phyloP scores from a whole-genome alignment of 2,797 vertebrate species.

The Chaenodraco wilsoni region DNA sequence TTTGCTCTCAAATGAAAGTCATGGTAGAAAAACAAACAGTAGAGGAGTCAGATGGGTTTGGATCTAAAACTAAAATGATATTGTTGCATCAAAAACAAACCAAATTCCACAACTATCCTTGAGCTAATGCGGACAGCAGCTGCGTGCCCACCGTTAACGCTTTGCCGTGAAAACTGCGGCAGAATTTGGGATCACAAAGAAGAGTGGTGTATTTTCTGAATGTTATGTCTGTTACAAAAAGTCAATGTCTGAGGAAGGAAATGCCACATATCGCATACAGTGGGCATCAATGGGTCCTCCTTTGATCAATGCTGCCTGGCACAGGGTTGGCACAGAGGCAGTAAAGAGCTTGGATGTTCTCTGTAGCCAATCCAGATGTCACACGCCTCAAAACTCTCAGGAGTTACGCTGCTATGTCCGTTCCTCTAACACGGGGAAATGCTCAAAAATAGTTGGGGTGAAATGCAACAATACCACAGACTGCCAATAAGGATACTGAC shows the following conservation, averaged over 20 bases:
- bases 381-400: constrained; percentile 60
- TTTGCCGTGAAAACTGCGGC: constrained; percentile 35
- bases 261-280: constrained; percentile 86
- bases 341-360: constrained; percentile 87
- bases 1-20: constrained; percentile 50
- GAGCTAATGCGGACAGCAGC: constrained; percentile 71
- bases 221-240: constrained; percentile 58
- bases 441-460: constrained; percentile 80
- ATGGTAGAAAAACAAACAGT: constrained; percentile 35
- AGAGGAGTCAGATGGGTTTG: constrained; percentile 40
- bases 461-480: constrained; percentile 59
- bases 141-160: constrained; percentile 28
- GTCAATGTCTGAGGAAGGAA: constrained; percentile 39
- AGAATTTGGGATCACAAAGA: constrained; percentile 59
- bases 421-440: constrained; percentile 21
- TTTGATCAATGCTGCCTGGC: constrained; percentile 82
- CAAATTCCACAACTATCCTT: constrained; percentile 73
- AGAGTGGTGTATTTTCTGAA: constrained; percentile 55
- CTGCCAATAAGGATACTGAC: constrained; percentile 39
- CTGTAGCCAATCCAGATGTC: constrained; percentile 78
- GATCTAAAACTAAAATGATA: constrained; percentile 53
- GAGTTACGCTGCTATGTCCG: constrained; percentile 59
- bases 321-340: constrained; percentile 82
- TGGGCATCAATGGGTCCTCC: constrained; percentile 83
- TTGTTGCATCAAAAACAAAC: constrained; percentile 49